Conservation (phyloP, 2,113 vertebrate species). For the Raphicerus campestris region DNA sequence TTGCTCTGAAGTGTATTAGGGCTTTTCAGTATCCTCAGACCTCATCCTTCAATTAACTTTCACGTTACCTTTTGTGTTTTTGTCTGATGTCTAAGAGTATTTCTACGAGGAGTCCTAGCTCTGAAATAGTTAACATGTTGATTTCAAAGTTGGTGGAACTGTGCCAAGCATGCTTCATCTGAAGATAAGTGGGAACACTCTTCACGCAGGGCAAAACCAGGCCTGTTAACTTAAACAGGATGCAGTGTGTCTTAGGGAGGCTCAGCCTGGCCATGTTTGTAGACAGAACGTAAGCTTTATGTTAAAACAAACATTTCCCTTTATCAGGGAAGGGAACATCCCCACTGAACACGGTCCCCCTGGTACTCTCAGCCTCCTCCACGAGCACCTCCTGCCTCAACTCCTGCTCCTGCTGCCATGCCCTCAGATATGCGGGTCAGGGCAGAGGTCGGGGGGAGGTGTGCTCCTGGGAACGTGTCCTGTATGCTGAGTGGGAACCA, state of each 20-base stretch:
- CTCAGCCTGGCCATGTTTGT: fast-evolving
- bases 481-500: background rate
- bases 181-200: background rate
- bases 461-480: background rate
- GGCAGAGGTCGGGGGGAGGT: background rate
- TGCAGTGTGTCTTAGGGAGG: background rate
- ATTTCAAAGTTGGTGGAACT: constrained; percentile 16
- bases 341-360: background rate
- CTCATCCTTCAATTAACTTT: background rate
- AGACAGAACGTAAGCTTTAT: background rate
- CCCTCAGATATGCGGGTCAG: background rate
- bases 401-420: no score
- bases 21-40: background rate
- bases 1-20: background rate
- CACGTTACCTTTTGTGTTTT: background rate
- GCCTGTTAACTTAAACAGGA: background rate
- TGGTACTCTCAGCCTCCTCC: background rate
- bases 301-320: background rate
- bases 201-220: background rate
- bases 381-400: no score
- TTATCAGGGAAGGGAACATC: fast-evolving
- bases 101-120: background rate
- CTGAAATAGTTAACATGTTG: constrained; percentile 36
- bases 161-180: background rate
- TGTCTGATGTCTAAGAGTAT: background rate